Evolutionary conservation across 2,113 vertebrate species (phyloP), one percentile per base, ranked within the genome.

Genomic region (Melospiza georgiana): DNA sequence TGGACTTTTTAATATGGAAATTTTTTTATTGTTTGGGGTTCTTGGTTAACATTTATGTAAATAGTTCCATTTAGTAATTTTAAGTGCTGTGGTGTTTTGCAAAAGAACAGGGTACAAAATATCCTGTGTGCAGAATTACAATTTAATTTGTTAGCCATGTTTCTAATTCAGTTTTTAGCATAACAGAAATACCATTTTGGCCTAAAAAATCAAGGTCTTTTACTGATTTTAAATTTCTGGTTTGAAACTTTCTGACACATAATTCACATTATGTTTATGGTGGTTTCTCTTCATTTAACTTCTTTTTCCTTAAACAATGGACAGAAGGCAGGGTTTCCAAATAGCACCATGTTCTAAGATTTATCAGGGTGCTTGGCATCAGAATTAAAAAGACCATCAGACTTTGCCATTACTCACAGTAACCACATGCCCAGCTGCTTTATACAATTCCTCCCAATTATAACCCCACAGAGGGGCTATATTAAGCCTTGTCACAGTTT

Each of bases 291-390:
- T 84, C 63, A 44, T 57, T 90, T 57, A 71, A 41, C 23, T 92
- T 83, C 39, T 55, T 81, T 84, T 79, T 35, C 30, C 67, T 33
- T 58, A 33, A 81, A 37, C 30, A 49, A 18, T 22, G 46, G 49
- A 57, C 65, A 95, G 68, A 94, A 93, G 74, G 48, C 39, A 67
- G 75, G 11, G 12, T 78, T 90, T 95, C 76, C 57, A 92, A 95
- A 79, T 58, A 51, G 54, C 69, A 92, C 43, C 31, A 22, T 83
- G 30, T 78, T 88, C 49, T 80, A 69, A 81, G 58, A 92, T 63
- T 39, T 58, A 84, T 65, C 57, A 79, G 49, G 71, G 24, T 58
- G 30, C 68, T 91, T 94, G 93, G 90, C 91, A 91, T 37, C 41
- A 92, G 65, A 49, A 91, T 46, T 62, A 24, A 77, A 83, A 89